Percentiles rank a stretch among this genome's conserved stretches.
Conservation (phyloP, 2,113 vertebrate species). For the Physeter macrocephalus region DNA sequence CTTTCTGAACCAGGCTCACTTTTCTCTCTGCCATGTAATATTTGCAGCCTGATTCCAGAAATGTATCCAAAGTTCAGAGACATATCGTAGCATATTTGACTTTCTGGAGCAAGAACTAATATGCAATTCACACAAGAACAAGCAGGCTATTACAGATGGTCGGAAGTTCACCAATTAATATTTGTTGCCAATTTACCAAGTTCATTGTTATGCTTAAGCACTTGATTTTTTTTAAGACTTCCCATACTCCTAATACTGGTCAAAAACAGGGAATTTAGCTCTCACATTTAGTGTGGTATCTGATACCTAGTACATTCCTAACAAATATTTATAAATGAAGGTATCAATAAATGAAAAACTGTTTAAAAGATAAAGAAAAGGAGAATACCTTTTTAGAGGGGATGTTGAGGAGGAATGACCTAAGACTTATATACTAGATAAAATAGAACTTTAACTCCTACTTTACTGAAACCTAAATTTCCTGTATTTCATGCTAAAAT, state of each 20-base stretch:
- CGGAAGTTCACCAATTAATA: not conserved
- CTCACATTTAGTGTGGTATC: not conserved
- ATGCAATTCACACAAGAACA: not conserved
- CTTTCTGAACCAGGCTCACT: not conserved
- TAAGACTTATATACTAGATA: not conserved
- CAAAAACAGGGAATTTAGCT: not conserved
- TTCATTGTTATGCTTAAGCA: not conserved
- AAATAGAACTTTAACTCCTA: not conserved
- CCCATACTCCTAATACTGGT: not conserved
- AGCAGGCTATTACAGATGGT: not conserved
- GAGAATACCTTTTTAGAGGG: not conserved
- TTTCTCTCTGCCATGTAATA: not conserved
- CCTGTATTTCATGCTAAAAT: constrained; percentile 17
- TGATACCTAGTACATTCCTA: not conserved
- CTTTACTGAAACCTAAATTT: not conserved
- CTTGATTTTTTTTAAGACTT: not conserved
- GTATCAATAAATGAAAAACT: not conserved
- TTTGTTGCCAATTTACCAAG: not conserved
- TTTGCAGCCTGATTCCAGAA: not conserved
- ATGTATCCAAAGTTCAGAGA: not conserved
- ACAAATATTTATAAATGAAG: not conserved
- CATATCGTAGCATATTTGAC: not conserved
- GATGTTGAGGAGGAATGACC: not conserved
- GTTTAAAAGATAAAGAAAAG: not conserved
- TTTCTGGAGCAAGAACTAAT: not conserved